A percentile compares a stretch with the other conserved stretches of the same genome.
These are phyloP conservation scores for Muntiacus reevesi DNA, from an alignment of 2,113 vertebrate species.

Conservation along the genomic window DNA sequence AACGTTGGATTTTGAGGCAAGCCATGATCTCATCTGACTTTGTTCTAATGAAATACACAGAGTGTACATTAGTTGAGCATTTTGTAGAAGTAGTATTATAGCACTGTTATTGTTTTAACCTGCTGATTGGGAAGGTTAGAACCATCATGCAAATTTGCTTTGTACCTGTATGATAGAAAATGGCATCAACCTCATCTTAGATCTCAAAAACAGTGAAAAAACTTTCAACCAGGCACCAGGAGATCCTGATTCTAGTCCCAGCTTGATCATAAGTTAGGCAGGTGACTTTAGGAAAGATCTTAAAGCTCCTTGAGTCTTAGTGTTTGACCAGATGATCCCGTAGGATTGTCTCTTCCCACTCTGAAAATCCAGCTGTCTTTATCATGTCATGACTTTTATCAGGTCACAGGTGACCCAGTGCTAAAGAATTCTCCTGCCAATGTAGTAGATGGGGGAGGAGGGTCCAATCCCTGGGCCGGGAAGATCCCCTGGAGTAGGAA, in stretches of 20 bases:
- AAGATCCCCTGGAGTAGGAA: neutral
- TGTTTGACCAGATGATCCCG: neutral
- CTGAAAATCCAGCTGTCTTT: neutral
- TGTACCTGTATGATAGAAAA: neutral
- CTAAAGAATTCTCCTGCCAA: neutral
- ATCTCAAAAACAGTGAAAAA: neutral
- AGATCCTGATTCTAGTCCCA: neutral
- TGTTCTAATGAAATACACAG: neutral
- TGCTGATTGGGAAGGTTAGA: neutral
- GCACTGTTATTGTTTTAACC: neutral
- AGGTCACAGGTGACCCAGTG: neutral
- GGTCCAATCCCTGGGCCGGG: neutral
- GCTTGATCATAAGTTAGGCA: neutral
- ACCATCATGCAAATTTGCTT: neutral
- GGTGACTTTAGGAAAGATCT: neutral
- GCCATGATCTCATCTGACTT: neutral
- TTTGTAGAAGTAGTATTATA: neutral
- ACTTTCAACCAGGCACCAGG: neutral
- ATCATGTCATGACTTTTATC: too few species aligned
- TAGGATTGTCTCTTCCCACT: neutral
- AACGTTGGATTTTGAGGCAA: neutral
- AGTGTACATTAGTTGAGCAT: neutral
- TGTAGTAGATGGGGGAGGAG: rapidly evolving
- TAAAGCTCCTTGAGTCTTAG: neutral
- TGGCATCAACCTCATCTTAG: neutral